phyloP scores from a whole-genome alignment of 2,797 vertebrate species.

The Coreius guichenoti region DNA sequence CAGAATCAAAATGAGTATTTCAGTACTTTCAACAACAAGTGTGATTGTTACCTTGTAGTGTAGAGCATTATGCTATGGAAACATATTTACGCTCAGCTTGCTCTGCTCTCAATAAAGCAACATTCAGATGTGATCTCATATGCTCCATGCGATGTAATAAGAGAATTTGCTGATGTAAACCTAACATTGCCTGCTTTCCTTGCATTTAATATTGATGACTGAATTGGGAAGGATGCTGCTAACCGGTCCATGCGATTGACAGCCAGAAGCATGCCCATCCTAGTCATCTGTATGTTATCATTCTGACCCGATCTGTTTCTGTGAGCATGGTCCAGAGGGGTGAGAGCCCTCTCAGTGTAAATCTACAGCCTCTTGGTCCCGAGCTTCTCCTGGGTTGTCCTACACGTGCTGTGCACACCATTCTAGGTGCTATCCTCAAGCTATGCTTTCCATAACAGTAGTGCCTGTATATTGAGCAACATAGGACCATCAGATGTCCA shows the following conservation, averaged over 20 bases:
- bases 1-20: conserved; percentile 20
- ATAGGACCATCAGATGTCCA: conserved; percentile 51
- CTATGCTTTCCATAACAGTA: conserved; percentile 58
- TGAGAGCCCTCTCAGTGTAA: conserved; percentile 10
- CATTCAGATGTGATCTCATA: conserved; percentile 37
- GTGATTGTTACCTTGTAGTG: conserved; percentile 41
- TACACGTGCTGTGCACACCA: conserved; percentile 50
- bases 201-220: conserved; percentile 36
- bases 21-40: conserved; percentile 3
- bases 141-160: conserved; percentile 42
- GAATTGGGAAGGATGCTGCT: conserved; percentile 48
- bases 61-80: conserved; percentile 35
- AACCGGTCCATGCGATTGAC: conserved; percentile 18
- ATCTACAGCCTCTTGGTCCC: conserved; percentile 33
- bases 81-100: conserved; percentile 12
- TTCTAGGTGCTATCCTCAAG: conserved; percentile 59
- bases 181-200: conserved; percentile 46
- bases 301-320: conserved; percentile 10
- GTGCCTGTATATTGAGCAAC: conserved; percentile 59
- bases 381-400: conserved; percentile 32
- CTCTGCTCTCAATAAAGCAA: conserved; percentile 29
- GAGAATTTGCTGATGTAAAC: conserved; percentile 42
- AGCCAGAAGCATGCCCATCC: conserved; percentile 32
- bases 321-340: conserved; percentile 8
- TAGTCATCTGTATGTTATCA: conserved; percentile 24